Base-by-base conservation (phyloP, 1,140 invertebrate species). In the Melitaea cinxia region DNA sequence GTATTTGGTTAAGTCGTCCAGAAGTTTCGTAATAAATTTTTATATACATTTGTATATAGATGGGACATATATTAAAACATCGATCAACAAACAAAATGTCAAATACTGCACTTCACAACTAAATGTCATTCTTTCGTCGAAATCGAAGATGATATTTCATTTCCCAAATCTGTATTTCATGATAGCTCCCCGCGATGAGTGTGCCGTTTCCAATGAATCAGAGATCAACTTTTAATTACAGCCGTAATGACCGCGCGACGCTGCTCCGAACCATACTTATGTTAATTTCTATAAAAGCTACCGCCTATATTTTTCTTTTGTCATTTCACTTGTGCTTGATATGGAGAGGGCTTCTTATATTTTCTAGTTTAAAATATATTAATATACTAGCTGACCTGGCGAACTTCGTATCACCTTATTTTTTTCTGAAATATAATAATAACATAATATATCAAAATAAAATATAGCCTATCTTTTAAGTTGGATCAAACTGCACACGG, bases 261-360 rank as follows among this genome's bases (percentile, higher is more conserved):
- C 37, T 64, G 64, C 62, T 65, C 58, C 62, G 12, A 45, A 55
- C 63, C 45, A 63, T 74, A 74, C 72, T 74, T 74, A 74, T 74
- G 65, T 74, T 74, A 74, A 74, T 74, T 74, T 58, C 45, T 71
- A 71, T 74, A 58, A 69, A 72, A 73, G 63, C 70, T 65, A 61
- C 56, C 60, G 70, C 70, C 60, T 71, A 71, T 58, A 71, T 74
- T 68, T 68, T 71, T 66, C 59, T 74, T 72, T 74, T 74, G 68
- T 74, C 68, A 71, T 74, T 71, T 68, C 57, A 49, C 45, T 39
- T 56, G n/a, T 39, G 5, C 1, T 42, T 33, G 33, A 7, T 47
- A 26, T 72, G 61, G 66, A 75, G 10, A 21, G 6, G 72, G 62
- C 55, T 71, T 71, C 17, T 55, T 26, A 28, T 10, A 24, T 49